Evolutionary conservation across 2,113 vertebrate genomes (phyloP).

Genomic region (Diglossa brunneiventris): DNA sequence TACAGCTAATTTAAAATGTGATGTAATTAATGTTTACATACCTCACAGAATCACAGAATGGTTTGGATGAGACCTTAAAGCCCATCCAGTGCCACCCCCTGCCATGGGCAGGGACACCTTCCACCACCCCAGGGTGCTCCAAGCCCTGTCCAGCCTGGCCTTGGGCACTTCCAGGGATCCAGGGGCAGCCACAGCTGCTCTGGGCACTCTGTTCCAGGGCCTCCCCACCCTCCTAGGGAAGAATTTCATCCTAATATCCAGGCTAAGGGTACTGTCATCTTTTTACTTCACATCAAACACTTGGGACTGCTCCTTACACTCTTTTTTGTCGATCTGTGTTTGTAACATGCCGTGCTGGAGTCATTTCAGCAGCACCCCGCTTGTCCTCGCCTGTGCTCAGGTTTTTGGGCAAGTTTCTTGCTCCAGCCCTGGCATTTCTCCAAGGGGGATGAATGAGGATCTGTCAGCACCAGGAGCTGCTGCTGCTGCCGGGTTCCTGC

Average conservation of each 20-base stretch:
- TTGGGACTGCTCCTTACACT: background rate
- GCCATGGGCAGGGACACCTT: background rate
- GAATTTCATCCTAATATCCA: background rate
- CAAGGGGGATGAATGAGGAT: background rate
- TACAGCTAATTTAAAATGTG: background rate
- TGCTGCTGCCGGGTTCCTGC: background rate
- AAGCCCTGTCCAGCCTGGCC: fast-evolving
- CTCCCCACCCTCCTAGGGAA: background rate
- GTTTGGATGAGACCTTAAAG: background rate
- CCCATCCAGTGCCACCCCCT: background rate
- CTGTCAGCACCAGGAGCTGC: background rate
- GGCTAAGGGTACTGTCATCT: background rate
- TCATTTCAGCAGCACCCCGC: background rate
- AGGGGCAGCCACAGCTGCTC: background rate
- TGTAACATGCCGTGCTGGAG: fast-evolving
- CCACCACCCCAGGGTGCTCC: fast-evolving
- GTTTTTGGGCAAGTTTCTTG: background rate
- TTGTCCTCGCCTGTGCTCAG: background rate
- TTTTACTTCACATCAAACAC: background rate
- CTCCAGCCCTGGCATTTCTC: background rate
- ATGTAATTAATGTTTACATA: background rate
- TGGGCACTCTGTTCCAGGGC: background rate
- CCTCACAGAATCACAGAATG: background rate
- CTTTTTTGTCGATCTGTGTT: fast-evolving
- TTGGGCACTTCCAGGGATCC: background rate